A percentile compares a stretch with the other conserved stretches of the same genome.
Conservation (phyloP, 2,113 vertebrate genomes). For the Dascyllus trimaculatus region DNA sequence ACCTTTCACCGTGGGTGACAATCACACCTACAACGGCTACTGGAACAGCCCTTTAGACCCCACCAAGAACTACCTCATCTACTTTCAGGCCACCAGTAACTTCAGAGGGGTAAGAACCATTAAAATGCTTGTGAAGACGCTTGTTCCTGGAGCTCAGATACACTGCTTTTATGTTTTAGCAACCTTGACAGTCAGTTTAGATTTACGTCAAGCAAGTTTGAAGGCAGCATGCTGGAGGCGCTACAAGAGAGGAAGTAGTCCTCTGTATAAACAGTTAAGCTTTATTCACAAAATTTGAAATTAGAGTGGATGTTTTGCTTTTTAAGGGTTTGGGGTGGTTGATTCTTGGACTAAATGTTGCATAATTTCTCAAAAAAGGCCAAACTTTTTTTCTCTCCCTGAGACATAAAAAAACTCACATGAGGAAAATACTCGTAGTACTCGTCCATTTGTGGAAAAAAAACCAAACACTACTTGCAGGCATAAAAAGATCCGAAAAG, state of each 20-base stretch:
- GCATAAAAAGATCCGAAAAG: slow-evolving; percentile 10
- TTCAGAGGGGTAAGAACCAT: slow-evolving; percentile 89
- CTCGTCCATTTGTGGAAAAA: slow-evolving; percentile 1
- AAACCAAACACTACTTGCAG: slow-evolving; percentile 22
- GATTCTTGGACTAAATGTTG: slow-evolving; percentile 14
- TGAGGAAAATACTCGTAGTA: not conserved
- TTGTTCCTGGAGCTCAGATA: slow-evolving; percentile 3
- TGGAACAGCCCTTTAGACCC: slow-evolving; percentile 96
- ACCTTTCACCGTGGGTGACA: slow-evolving; percentile 96
- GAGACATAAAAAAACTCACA: slow-evolving; percentile 1
- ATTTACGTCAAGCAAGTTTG: slow-evolving; percentile 31
- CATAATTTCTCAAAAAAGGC: slow-evolving; percentile 1
- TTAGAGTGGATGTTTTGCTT: not conserved
- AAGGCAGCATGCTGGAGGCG: slow-evolving; percentile 1
- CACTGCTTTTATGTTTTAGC: slow-evolving; percentile 27
- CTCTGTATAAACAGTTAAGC: slow-evolving; percentile 20
- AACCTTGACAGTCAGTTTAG: slow-evolving; percentile 45
- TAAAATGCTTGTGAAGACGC: not conserved
- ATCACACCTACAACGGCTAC: slow-evolving; percentile 96
- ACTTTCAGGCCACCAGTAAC: slow-evolving; percentile 95
- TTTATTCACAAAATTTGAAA: slow-evolving; percentile 16
- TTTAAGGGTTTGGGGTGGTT: slow-evolving; percentile 18
- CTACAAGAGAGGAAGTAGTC: not conserved
- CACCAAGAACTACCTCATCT: slow-evolving; percentile 94
- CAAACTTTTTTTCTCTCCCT: not conserved